These are phyloP conservation scores for Philopotamus ludificatus DNA, from an alignment of 1,140 invertebrate species.

Conservation along the genomic window DNA sequence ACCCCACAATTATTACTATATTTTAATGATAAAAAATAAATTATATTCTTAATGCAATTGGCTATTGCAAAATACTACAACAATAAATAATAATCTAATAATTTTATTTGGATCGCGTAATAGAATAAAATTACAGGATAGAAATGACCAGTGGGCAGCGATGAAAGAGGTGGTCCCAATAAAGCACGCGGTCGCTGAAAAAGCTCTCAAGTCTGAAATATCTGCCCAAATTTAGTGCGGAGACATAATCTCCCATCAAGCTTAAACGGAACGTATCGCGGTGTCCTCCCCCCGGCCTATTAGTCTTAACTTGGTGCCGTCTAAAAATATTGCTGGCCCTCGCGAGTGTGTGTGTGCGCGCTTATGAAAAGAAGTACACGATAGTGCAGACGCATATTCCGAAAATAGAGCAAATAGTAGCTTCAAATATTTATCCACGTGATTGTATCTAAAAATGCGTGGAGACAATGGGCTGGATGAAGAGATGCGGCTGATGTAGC, in stretches of 20 bases:
- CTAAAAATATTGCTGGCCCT: slow-evolving; percentile 31
- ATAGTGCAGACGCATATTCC: slow-evolving; percentile 4
- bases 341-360: background rate
- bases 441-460: slow-evolving; percentile 30
- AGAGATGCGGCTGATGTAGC: slow-evolving; percentile 18
- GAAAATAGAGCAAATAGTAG: slow-evolving; percentile 26
- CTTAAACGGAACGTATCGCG: slow-evolving; percentile 15
- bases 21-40: too few relatives aligned
- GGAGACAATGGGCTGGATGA: slow-evolving; percentile 22
- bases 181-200: too few relatives aligned
- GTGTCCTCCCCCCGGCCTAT: background rate
- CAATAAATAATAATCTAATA: too few relatives aligned
- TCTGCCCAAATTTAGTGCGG: too few relatives aligned
- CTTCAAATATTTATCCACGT: slow-evolving; percentile 35
- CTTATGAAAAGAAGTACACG: background rate
- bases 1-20: too few relatives aligned
- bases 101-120: too few relatives aligned
- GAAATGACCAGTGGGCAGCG: too few relatives aligned
- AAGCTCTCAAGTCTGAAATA: too few relatives aligned
- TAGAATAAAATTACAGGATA: too few relatives aligned
- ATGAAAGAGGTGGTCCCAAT: background rate
- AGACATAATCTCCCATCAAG: slow-evolving; percentile 15
- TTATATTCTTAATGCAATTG: too few relatives aligned
- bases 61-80: too few relatives aligned
- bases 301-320: slow-evolving; percentile 23